These are phyloP conservation scores for Oncorhynchus mykiss DNA, from an alignment of 2,113 vertebrate species.

Conservation along the genomic window DNA sequence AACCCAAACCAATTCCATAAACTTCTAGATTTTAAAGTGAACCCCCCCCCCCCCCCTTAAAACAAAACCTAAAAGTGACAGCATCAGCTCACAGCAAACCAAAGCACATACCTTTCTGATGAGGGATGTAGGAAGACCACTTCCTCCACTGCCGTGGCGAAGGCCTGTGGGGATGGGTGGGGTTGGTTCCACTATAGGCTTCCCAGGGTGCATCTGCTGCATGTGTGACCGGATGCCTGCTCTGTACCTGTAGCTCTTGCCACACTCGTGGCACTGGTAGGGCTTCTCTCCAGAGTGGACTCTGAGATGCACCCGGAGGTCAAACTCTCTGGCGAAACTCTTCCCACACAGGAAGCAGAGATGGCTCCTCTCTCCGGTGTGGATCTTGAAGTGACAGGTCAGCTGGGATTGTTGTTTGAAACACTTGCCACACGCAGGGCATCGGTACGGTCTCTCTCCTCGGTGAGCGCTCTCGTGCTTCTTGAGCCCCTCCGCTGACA, in stretches of 20 bases:
- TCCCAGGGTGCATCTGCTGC: too few species aligned
- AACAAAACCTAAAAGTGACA: too few species aligned
- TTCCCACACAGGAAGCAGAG: background rate
- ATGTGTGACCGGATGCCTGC: too few species aligned
- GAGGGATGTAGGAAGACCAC: too few species aligned
- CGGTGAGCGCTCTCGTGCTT: background rate
- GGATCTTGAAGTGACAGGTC: constrained; percentile 28
- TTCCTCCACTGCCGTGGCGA: too few species aligned
- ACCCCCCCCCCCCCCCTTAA: too few species aligned
- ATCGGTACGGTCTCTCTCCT: constrained; percentile 43
- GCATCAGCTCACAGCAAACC: too few species aligned
- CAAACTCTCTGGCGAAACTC: background rate
- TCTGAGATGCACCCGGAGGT: constrained; percentile 17
- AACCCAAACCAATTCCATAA: too few species aligned
- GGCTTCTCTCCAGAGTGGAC: constrained; percentile 64
- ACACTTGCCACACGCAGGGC: constrained; percentile 33
- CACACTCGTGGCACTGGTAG: constrained; percentile 57
- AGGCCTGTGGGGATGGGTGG: too few species aligned
- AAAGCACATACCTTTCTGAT: too few species aligned
- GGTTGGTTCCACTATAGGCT: too few species aligned
- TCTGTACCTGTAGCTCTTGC: constrained; percentile 32
- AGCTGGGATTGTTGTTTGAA: constrained; percentile 26
- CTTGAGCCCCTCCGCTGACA: background rate
- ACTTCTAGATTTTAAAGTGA: too few species aligned
- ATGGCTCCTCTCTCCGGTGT: background rate